phyloP scores from a whole-genome alignment of 2,113 vertebrate genomes.

The Condylura cristata region DNA sequence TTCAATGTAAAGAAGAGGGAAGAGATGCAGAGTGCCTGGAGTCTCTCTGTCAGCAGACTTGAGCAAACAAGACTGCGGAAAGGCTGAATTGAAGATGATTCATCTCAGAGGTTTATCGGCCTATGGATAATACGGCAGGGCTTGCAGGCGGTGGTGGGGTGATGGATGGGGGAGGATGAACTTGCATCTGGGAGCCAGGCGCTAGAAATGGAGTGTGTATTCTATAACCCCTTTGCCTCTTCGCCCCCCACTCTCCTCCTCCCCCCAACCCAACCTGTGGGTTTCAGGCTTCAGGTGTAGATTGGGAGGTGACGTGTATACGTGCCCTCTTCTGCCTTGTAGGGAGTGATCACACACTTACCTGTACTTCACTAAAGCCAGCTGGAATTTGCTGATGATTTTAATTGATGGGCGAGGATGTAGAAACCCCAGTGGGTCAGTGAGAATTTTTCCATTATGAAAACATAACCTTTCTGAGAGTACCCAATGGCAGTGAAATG shows the following conservation, averaged over 20 bases:
- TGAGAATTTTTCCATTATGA: constrained; percentile 70
- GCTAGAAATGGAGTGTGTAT: constrained; percentile 16
- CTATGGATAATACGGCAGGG: background rate
- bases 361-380: constrained; percentile 62
- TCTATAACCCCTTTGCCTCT: background rate
- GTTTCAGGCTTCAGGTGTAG: background rate
- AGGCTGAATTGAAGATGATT: background rate
- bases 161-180: background rate
- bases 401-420: constrained; percentile 69
- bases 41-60: background rate
- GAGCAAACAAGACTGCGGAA: background rate
- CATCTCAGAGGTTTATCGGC: background rate
- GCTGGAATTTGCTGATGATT: constrained; percentile 73
- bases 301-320: background rate
- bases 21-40: constrained; percentile 57
- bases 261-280: background rate
- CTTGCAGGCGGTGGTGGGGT: background rate
- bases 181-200: background rate
- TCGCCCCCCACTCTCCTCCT: fast-evolving
- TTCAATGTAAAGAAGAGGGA: constrained; percentile 78
- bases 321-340: background rate
- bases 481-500: constrained; percentile 64
- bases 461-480: constrained; percentile 72
- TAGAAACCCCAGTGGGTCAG: constrained; percentile 63
- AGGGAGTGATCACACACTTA: constrained; percentile 32